Evolutionary conservation across 2,113 vertebrate species (phyloP).

Genomic region (Podarcis muralis): DNA sequence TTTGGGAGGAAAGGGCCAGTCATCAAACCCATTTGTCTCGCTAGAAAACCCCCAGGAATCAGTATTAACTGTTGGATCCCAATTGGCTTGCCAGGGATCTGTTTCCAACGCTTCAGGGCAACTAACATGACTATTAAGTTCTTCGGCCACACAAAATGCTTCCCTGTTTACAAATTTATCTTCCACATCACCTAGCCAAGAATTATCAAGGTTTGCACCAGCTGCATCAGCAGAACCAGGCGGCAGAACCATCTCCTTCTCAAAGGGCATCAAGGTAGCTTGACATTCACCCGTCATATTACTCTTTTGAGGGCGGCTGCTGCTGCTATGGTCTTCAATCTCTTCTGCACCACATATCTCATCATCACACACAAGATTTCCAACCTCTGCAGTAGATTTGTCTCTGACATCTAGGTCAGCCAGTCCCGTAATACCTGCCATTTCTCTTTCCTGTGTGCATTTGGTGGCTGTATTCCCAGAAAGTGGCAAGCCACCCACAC

Average conservation of each 20-base stretch:
- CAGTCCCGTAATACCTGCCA: neutral
- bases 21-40: constrained; percentile 67
- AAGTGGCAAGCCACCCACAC: constrained; percentile 41
- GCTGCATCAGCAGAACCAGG: constrained; percentile 39
- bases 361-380: constrained; percentile 38
- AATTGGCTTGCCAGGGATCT: constrained; percentile 72
- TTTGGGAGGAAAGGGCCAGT: constrained; percentile 71
- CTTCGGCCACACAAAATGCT: constrained; percentile 27
- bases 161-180: constrained; percentile 42
- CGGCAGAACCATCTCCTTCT: constrained; percentile 19
- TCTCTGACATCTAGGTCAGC: constrained; percentile 29
- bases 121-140: constrained; percentile 38
- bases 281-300: constrained; percentile 37
- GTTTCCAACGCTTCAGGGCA: constrained; percentile 61
- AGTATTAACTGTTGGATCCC: constrained; percentile 70
- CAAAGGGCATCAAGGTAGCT: constrained; percentile 38
- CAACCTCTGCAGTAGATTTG: constrained; percentile 37
- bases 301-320: constrained; percentile 29
- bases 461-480: constrained; percentile 32
- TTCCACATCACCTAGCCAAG: constrained; percentile 46
- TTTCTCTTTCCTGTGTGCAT: constrained; percentile 20
- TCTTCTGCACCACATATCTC: constrained; percentile 43
- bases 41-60: constrained; percentile 67
- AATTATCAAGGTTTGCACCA: constrained; percentile 32
- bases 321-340: constrained; percentile 27